phyloP scores from a whole-genome alignment of 1,140 invertebrate genomes.

The Trypoxylus dichotomus region DNA sequence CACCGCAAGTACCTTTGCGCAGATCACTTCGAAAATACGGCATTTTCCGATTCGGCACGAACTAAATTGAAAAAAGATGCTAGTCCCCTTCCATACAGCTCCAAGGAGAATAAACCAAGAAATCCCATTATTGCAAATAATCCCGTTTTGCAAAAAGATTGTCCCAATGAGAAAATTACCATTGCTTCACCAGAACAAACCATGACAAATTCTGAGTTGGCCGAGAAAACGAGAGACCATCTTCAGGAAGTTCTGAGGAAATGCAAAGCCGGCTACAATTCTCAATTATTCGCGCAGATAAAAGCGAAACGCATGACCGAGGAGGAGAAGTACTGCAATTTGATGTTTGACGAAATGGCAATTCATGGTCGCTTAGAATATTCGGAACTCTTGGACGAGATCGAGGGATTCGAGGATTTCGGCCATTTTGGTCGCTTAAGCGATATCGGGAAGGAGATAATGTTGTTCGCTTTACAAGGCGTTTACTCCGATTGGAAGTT shows the following conservation, averaged over 20 bases:
- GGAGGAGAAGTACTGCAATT: conserved; percentile 21
- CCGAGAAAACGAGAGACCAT: not conserved
- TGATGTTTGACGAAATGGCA: conserved; percentile 31
- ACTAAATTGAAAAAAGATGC: not conserved
- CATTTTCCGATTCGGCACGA: not conserved
- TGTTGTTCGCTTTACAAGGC: conserved; percentile 28
- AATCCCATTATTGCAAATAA: not conserved
- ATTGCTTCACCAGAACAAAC: not conserved
- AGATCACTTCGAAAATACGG: not conserved
- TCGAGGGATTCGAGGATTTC: conserved; percentile 34
- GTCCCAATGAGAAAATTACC: too few relatives aligned
- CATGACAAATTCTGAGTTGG: not conserved
- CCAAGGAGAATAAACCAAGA: not conserved
- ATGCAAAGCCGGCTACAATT: conserved; percentile 26
- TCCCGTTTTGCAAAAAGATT: too few relatives aligned
- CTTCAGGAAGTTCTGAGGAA: not conserved
- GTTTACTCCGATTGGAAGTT: conserved; percentile 20
- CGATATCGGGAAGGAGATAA: conserved; percentile 4
- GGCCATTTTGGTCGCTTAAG: conserved; percentile 21
- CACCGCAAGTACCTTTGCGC: not conserved
- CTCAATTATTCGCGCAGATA: conserved; percentile 8
- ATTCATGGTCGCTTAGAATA: conserved; percentile 25
- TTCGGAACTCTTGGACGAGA: conserved; percentile 6
- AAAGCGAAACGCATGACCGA: conserved; percentile 16
- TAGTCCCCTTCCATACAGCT: not conserved